Evolutionary conservation across 2,113 vertebrate species (phyloP).

Genomic region (Coracopsis vasa): DNA sequence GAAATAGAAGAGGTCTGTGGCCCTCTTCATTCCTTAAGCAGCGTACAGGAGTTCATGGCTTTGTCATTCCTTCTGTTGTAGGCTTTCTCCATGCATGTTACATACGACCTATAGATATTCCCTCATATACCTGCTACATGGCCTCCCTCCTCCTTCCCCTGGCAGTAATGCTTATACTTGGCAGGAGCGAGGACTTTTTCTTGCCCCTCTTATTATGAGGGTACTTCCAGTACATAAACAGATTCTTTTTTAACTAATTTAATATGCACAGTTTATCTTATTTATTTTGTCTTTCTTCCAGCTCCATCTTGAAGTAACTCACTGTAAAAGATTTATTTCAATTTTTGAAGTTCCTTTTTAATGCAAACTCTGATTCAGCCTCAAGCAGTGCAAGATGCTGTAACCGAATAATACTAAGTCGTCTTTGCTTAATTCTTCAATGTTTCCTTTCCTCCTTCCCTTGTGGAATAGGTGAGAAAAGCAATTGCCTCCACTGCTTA

Average conservation of each 20-base stretch:
- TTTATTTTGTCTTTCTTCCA: slow-evolving; percentile 57
- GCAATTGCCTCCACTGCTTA: slow-evolving; percentile 53
- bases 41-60: neutral
- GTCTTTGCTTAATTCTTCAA: slow-evolving; percentile 63
- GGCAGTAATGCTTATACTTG: neutral
- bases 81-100: neutral
- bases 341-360: slow-evolving; percentile 47
- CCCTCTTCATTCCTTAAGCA: neutral
- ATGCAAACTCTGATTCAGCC: slow-evolving; percentile 35
- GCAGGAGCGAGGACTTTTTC: neutral
- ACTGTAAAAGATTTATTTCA: slow-evolving; percentile 51
- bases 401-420: slow-evolving; percentile 31
- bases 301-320: slow-evolving; percentile 45
- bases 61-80: neutral
- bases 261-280: slow-evolving; percentile 19
- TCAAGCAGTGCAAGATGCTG: neutral
- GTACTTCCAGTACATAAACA: slow-evolving; percentile 17
- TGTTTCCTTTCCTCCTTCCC: slow-evolving; percentile 55
- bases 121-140: neutral
- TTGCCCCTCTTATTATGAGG: neutral
- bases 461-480: slow-evolving; percentile 71
- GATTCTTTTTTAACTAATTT: slow-evolving; percentile 29
- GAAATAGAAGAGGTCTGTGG: neutral
- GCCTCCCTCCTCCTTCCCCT: neutral
- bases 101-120: neutral